Evolutionary conservation across 2,113 vertebrate species (phyloP).

Genomic region (Perca fluviatilis): DNA sequence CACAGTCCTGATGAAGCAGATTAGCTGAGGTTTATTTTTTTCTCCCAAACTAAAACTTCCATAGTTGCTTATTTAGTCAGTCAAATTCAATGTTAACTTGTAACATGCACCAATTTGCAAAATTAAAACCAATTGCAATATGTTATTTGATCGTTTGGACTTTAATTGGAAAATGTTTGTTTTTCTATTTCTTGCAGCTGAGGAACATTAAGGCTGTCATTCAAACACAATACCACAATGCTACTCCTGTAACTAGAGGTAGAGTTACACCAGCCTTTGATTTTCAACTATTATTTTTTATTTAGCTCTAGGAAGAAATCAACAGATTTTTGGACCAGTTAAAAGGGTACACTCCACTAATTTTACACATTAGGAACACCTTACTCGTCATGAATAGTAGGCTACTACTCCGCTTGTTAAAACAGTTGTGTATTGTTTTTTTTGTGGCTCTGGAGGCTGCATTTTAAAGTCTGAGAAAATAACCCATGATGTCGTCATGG

Average conservation of each 20-base stretch:
- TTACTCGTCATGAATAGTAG: background rate
- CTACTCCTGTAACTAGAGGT: too few species aligned
- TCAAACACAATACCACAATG: background rate
- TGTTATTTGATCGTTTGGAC: background rate
- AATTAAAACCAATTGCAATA: background rate
- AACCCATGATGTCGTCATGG: too few species aligned
- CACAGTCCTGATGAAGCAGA: conserved; percentile 2
- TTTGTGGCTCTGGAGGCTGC: background rate
- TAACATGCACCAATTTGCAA: background rate
- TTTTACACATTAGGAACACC: background rate
- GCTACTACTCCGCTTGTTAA: background rate
- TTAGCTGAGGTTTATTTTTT: background rate
- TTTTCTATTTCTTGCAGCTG: background rate
- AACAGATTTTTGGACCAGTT: too few species aligned
- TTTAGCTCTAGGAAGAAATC: too few species aligned
- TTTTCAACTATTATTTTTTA: too few species aligned
- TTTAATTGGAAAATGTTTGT: background rate
- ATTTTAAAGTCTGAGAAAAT: too few species aligned
- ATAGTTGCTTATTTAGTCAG: background rate
- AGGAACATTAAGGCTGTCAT: background rate
- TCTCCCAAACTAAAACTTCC: background rate
- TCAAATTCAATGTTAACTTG: background rate
- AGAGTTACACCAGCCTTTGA: too few species aligned
- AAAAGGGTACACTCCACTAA: too few species aligned
- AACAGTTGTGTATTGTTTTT: background rate